phyloP scores from a whole-genome alignment of 2,113 vertebrate genomes.

The Oncorhynchus clarkii region DNA sequence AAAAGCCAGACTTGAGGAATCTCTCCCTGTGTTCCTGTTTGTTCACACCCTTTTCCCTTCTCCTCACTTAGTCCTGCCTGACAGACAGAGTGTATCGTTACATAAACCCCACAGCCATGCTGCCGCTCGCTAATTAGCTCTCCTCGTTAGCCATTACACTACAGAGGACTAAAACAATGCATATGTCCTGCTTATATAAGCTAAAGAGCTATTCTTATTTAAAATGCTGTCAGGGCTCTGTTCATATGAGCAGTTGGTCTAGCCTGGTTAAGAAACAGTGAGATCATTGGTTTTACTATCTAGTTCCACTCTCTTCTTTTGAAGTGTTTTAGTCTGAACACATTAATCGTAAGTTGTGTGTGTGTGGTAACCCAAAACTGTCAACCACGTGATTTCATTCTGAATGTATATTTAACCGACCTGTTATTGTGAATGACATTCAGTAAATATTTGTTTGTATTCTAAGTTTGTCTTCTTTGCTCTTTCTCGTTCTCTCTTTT shows the following conservation, averaged over 20 bases:
- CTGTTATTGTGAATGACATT: slow-evolving; percentile 21
- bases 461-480: slow-evolving; percentile 16
- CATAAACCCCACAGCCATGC: slow-evolving; percentile 56
- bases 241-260: too few relatives aligned
- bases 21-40: slow-evolving; percentile 48
- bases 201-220: neutral
- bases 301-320: too few relatives aligned
- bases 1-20: slow-evolving; percentile 36
- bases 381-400: too few relatives aligned
- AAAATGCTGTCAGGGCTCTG: neutral
- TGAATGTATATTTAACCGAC: neutral
- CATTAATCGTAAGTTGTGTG: too few relatives aligned
- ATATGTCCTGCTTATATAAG: slow-evolving; percentile 15
- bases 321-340: too few relatives aligned
- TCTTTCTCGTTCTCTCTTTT: slow-evolving; percentile 14
- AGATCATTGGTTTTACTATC: too few relatives aligned
- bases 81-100: slow-evolving; percentile 60
- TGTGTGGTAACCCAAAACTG: too few relatives aligned
- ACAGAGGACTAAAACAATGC: slow-evolving; percentile 22
- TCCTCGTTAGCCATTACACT: slow-evolving; percentile 39
- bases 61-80: slow-evolving; percentile 41
- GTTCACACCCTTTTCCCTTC: slow-evolving; percentile 53
- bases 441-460: slow-evolving; percentile 17
- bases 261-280: too few relatives aligned
- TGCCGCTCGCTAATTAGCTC: slow-evolving; percentile 56